Conservation (phyloP, 2,888 invertebrate species). For the Acanthopleura granulata region DNA sequence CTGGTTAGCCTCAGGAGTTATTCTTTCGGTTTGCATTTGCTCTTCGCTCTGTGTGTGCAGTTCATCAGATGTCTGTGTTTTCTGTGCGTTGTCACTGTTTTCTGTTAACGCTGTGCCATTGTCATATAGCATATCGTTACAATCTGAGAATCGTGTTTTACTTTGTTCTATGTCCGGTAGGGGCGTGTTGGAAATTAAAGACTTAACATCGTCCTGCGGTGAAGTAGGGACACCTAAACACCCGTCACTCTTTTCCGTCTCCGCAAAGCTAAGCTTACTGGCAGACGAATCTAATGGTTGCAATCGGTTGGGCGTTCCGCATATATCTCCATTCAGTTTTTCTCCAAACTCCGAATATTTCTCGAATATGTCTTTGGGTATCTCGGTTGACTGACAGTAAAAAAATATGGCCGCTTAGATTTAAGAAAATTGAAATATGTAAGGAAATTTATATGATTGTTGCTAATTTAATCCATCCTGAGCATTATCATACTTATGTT, state of each 20-base stretch:
- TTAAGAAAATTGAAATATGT: neutral
- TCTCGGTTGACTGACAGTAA: neutral
- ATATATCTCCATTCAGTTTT: slow-evolving; percentile 28
- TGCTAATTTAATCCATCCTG: too few relatives aligned
- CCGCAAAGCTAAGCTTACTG: neutral
- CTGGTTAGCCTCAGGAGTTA: neutral
- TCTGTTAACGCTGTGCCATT: neutral
- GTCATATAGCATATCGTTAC: neutral
- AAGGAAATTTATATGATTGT: neutral
- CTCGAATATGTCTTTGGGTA: slow-evolving; percentile 37
- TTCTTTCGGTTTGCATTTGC: neutral
- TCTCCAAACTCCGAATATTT: slow-evolving; percentile 53
- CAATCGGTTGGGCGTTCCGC: neutral
- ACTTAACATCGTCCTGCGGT: neutral
- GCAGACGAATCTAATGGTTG: neutral
- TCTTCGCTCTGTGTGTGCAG: neutral
- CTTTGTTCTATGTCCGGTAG: neutral
- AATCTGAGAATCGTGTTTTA: neutral
- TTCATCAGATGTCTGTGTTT: neutral
- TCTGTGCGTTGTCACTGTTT: neutral
- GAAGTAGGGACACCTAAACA: neutral
- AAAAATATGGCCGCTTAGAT: too few relatives aligned
- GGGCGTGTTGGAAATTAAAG: neutral
- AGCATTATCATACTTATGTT: too few relatives aligned
- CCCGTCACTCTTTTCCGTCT: neutral